Conservation (phyloP, 2,888 invertebrate genomes). For the Masnerella sp. region DNA sequence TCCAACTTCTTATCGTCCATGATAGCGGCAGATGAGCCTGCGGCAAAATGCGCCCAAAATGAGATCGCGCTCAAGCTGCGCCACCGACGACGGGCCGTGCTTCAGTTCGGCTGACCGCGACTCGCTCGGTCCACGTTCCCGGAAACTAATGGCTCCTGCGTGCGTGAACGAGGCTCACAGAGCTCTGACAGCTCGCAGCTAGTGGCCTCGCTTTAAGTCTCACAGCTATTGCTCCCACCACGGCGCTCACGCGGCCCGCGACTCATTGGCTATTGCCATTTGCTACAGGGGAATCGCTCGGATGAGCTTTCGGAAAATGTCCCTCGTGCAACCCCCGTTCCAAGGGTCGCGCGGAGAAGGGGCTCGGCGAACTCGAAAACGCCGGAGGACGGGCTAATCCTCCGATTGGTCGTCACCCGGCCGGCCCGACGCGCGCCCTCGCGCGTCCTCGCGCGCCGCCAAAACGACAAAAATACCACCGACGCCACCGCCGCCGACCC, state of each 20-base stretch:
- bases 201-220: constrained; percentile 78
- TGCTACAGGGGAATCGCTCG: constrained; percentile 74
- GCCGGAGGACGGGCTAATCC: constrained; percentile 46
- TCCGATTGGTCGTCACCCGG: constrained; percentile 30
- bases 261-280: constrained; percentile 70
- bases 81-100: constrained; percentile 11
- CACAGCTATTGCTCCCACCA: constrained; percentile 74
- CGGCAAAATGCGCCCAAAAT: constrained; percentile 6
- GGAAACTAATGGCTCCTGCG: constrained; percentile 70
- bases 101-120: constrained; percentile 37
- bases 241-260: constrained; percentile 63
- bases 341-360: constrained; percentile 49
- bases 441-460: no score
- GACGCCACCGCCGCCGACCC: not conserved
- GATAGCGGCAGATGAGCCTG: no score
- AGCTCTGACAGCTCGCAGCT: constrained; percentile 78
- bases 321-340: constrained; percentile 63
- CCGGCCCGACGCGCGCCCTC: constrained; percentile 5
- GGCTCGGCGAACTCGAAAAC: constrained; percentile 52
- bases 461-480: not conserved
- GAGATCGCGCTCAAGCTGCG: not conserved
- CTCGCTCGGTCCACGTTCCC: constrained; percentile 60
- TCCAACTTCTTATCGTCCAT: constrained; percentile 64
- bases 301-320: constrained; percentile 75
- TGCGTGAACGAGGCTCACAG: constrained; percentile 78